Percentiles rank a stretch among this genome's conserved stretches.
These are phyloP conservation scores for Archips crataeganus DNA, from an alignment of 2,888 invertebrate species.

Conservation along the genomic window DNA sequence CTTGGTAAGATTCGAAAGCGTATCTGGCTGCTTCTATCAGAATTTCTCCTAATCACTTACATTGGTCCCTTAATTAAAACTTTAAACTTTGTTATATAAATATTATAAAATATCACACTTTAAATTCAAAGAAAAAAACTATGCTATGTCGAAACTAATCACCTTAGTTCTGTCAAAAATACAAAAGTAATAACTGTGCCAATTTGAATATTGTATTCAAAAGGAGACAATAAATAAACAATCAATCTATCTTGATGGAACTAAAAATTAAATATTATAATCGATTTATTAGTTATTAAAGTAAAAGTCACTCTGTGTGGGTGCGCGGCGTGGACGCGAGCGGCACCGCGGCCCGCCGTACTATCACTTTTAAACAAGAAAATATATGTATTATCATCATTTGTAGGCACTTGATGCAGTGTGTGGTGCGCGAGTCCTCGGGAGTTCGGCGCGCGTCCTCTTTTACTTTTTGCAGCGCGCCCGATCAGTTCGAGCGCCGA, in stretches of 20 bases:
- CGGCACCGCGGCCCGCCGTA: slow-evolving; percentile 52
- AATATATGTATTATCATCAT: slow-evolving; percentile 65
- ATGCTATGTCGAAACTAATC: slow-evolving; percentile 81
- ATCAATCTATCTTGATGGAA: slow-evolving; percentile 81
- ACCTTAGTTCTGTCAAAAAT: slow-evolving; percentile 82
- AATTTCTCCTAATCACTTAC: slow-evolving; percentile 84
- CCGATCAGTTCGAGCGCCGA: slow-evolving; percentile 59
- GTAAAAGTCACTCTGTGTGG: slow-evolving; percentile 81
- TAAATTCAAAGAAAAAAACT: slow-evolving; percentile 83
- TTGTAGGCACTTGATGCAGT: slow-evolving; percentile 62
- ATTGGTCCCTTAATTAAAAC: slow-evolving; percentile 86
- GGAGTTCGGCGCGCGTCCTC: slow-evolving; percentile 71
- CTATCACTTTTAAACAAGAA: slow-evolving; percentile 59
- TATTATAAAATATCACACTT: slow-evolving; percentile 86
- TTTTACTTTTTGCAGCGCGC: slow-evolving; percentile 68
- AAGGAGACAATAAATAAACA: slow-evolving; percentile 84
- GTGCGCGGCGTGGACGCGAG: slow-evolving; percentile 59
- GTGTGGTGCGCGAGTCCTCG: slow-evolving; percentile 66
- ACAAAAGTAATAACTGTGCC: slow-evolving; percentile 84
- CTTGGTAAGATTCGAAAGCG: slow-evolving; percentile 72
- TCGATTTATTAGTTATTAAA: slow-evolving; percentile 78
- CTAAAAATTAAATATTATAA: slow-evolving; percentile 83
- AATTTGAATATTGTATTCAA: slow-evolving; percentile 83
- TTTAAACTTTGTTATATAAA: slow-evolving; percentile 85
- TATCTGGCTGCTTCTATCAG: slow-evolving; percentile 73